Evolutionary conservation across 1,140 invertebrate genomes (phyloP), one percentile per base, ranked within the genome.

Genomic region (Batillaria attramentaria): DNA sequence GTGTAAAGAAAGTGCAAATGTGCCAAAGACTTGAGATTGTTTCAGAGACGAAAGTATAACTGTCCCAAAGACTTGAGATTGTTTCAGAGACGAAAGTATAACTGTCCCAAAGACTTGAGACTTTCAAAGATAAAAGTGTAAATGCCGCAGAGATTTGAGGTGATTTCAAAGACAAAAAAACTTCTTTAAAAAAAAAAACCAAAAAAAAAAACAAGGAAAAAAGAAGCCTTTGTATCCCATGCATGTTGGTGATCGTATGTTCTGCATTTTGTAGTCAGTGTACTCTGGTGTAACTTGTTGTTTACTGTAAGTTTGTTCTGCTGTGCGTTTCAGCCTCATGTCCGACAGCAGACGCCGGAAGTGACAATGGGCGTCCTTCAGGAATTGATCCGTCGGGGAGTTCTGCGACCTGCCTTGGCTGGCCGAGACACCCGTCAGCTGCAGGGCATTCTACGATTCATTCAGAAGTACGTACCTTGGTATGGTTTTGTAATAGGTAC

Each of bases 331-430:
- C 80, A 88, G 87, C 43, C 80, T 0, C 68, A 77, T 35, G 69
- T 86, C 13, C 60, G 85, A 18, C 93, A 92, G 39, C 94, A 94
- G 86, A 92, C 91, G 62, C 96, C 97, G 4, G 94, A 96, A 84
- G 92, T 94, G 41, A 95, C 95, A 3, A 93, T 97, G 66, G 93
- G 94, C 72, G 91, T 98, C 5, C 92, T 98, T 80, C 95, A 96
- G 89, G 97, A 99, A 91, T 90, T 98, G 54, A 89, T 88, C 16
- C 46, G 89, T 20, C 60, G 89, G 28, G 85, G 83, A 16, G 85
- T 78, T 2, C 82, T 91, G 37, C 82, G 81, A 73, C 92, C 93
- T 81, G 95, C 96, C 4, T 90, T 97, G 5, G 92, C 93, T 46
- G 94, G 94, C 28, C 92, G 95, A 84, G 92, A 94, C 80, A 93